These are phyloP conservation scores for Apodemia zela DNA, from an alignment of 2,888 invertebrate genomes.

Conservation along the genomic window DNA sequence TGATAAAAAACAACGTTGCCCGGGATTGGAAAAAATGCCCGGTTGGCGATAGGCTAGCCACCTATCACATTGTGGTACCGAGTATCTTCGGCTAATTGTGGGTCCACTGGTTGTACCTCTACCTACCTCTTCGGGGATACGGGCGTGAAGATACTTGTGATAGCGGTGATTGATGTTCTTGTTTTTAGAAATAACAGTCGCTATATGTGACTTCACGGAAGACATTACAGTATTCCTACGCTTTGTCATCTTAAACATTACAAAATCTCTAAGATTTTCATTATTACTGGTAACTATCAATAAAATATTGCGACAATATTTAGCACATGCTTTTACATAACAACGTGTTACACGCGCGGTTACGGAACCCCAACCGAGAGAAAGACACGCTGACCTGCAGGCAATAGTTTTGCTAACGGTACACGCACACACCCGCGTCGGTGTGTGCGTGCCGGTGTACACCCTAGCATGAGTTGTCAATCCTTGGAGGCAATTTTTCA, in stretches of 20 bases:
- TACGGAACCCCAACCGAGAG: slow-evolving; percentile 22
- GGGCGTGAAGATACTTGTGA: no score
- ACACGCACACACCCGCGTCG: slow-evolving; percentile 49
- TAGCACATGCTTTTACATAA: slow-evolving; percentile 12
- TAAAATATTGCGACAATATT: slow-evolving; percentile 14
- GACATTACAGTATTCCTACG: not conserved
- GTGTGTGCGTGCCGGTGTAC: slow-evolving; percentile 19
- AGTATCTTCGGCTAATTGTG: no score
- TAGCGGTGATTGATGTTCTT: no score
- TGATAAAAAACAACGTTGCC: no score
- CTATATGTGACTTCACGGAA: not conserved
- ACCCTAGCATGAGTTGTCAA: slow-evolving; percentile 49
- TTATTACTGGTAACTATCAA: not conserved
- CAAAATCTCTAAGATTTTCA: not conserved
- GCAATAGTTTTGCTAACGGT: slow-evolving; percentile 59
- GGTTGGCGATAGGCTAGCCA: no score
- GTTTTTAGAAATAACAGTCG: no score
- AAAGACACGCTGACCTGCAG: slow-evolving; percentile 22
- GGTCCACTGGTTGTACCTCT: no score
- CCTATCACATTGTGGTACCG: no score
- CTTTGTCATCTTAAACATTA: not conserved
- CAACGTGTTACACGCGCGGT: not conserved
- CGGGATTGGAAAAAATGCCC: no score
- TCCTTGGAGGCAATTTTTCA: slow-evolving; percentile 25
- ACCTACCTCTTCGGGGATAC: no score